Conservation (phyloP, 2,113 vertebrate species). For the Notarius quadriscutis region DNA sequence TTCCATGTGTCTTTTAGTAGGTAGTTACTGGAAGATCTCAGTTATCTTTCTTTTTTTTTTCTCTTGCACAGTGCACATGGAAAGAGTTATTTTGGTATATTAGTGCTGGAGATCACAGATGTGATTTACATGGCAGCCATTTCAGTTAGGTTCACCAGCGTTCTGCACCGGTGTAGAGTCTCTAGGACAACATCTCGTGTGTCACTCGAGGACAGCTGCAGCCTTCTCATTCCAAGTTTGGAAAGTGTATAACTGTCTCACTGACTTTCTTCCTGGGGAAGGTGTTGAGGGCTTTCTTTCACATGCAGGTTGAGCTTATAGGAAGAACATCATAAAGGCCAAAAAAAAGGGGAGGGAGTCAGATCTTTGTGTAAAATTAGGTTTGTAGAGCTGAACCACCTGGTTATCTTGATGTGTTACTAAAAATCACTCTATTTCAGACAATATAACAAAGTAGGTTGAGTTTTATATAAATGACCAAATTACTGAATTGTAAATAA, state of each 20-base stretch:
- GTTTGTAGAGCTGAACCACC: background rate
- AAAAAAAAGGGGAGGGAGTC: background rate
- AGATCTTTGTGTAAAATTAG: slow-evolving; percentile 15
- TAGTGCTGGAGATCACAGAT: slow-evolving; percentile 38
- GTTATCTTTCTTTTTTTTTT: slow-evolving; percentile 13
- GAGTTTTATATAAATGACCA: background rate
- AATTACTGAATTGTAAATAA: background rate
- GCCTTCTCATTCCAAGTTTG: slow-evolving; percentile 54
- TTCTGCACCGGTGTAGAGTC: slow-evolving; percentile 50
- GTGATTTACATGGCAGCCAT: slow-evolving; percentile 57
- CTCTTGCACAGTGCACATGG: slow-evolving; percentile 31
- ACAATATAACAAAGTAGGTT: background rate
- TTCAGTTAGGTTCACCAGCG: slow-evolving; percentile 49
- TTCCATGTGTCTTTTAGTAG: slow-evolving; percentile 1
- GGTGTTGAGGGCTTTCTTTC: background rate
- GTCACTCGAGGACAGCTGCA: slow-evolving; percentile 62
- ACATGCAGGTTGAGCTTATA: background rate
- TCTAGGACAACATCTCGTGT: slow-evolving; percentile 54
- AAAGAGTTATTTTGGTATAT: slow-evolving; percentile 47
- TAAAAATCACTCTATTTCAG: background rate
- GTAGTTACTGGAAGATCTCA: background rate
- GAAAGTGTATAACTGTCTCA: slow-evolving; percentile 48
- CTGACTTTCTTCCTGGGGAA: slow-evolving; percentile 17
- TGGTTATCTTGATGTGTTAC: background rate
- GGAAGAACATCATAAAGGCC: background rate